Evolutionary conservation across 35 echinoderm and acorn worm genomes (phyloP).

Genomic region (Antedon bifida): DNA sequence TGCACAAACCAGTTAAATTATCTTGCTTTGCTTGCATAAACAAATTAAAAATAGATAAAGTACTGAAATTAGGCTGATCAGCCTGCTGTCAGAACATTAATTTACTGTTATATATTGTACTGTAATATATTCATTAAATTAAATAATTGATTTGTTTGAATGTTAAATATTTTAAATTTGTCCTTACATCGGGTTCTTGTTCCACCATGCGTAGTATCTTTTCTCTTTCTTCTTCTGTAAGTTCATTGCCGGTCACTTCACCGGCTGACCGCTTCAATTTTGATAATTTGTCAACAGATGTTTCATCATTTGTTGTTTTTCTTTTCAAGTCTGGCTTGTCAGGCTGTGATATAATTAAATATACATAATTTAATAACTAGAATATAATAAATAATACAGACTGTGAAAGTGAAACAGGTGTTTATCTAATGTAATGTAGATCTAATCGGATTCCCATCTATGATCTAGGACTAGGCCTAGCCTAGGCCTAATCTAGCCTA

Average conservation of each 20-base stretch:
- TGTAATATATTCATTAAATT: neutral
- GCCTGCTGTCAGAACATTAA: too few relatives aligned
- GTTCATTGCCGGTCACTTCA: neutral
- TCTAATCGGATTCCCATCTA: too few relatives aligned
- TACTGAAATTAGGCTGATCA: too few relatives aligned
- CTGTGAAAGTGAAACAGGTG: neutral
- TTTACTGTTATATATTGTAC: neutral
- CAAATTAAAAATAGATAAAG: too few relatives aligned
- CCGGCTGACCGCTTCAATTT: neutral
- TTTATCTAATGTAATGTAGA: too few relatives aligned
- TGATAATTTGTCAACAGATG: conserved; percentile 5
- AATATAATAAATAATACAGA: neutral
- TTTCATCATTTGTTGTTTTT: conserved; percentile 29
- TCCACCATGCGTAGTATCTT: conserved; percentile 69
- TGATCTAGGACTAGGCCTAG: neutral
- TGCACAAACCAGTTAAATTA: too few relatives aligned
- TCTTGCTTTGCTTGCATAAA: too few relatives aligned
- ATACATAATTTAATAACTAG: neutral
- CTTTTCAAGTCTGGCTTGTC: conserved; percentile 84
- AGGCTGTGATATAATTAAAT: conserved; percentile 29
- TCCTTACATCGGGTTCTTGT: conserved; percentile 86
- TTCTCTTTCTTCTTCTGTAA: conserved; percentile 68
- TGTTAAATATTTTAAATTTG: neutral
- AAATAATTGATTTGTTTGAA: neutral
- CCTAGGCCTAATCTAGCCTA: neutral